Base-by-base conservation (phyloP, 2,797 vertebrate genomes). In the Bufotes viridis region DNA sequence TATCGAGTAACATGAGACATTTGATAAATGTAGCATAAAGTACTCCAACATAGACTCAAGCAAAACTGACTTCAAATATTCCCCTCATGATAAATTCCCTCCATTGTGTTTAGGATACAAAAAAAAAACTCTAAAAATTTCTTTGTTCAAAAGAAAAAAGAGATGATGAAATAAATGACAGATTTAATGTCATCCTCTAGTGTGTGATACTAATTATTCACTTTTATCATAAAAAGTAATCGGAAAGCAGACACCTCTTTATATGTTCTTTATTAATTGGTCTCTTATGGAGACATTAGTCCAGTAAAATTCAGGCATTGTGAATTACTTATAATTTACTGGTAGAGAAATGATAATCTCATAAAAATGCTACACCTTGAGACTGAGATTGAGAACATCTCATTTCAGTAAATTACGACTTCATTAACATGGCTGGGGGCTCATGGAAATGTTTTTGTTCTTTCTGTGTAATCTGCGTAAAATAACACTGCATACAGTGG, bases 241-340 rank as follows among this genome's bases (percentile, higher is more conserved):
- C 69, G 63, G 22, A 55, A 70, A 55, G 24, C 69, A n/a, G 69
- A n/a, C 82, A 24, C 70, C 17, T 84, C 42, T 63, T 75, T 61
- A 60, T 74, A 74, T 18, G 13, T 4, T 22, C 0, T 55, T 15
- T 74, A 84, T 84, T 84, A 61, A 84, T 76, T 60, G 55, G 82
- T 58, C 57, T 61, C 57, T 13, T 60, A 61, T 84, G 57, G 75
- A 76, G 75, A 75, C 29, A 75, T 74, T 61, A 75, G 69, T 58
- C 26, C 49, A 18, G 26, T 17, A 63, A 61, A 14, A 76, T 72
- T 24, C 34, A 49, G 26, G 6, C 24, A 14, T 42, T 75, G 57
- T 63, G 60, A 42, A 84, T 61, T 55, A 17, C 34, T n/a, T 69
- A 14, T 3, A 10, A 9, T 58, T 22, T 75, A n/a, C 55, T 58